Percentiles rank a stretch among this genome's conserved stretches.
phyloP scores from a whole-genome alignment of 2,888 invertebrate species.

The Nymphalis c-album region DNA sequence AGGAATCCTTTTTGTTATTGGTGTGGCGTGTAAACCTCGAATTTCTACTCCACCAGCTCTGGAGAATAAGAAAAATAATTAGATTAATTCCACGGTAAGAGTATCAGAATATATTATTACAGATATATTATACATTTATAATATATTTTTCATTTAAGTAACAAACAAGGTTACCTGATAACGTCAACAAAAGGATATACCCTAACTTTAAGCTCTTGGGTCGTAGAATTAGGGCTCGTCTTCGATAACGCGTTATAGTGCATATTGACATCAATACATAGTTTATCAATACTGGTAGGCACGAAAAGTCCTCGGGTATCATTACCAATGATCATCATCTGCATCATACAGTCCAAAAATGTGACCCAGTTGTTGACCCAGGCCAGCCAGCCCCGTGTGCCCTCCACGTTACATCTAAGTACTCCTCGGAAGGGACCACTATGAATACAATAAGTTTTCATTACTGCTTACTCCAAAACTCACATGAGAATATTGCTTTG shows the following conservation, averaged over 20 bases:
- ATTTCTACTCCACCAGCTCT: too few relatives aligned
- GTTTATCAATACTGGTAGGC: slow-evolving; percentile 87
- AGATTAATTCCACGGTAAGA: not conserved
- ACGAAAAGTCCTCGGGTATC: slow-evolving; percentile 86
- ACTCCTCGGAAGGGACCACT: slow-evolving; percentile 83
- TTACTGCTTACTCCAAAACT: not conserved
- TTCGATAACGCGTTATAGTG: slow-evolving; percentile 78
- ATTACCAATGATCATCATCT: slow-evolving; percentile 87
- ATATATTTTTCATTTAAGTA: too few relatives aligned
- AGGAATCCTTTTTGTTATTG: slow-evolving; percentile 85
- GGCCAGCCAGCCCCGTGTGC: slow-evolving; percentile 74
- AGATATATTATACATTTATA: too few relatives aligned
- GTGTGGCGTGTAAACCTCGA: slow-evolving; percentile 86
- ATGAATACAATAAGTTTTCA: slow-evolving; percentile 28
- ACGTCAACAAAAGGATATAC: slow-evolving; percentile 76
- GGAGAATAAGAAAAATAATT: too few relatives aligned
- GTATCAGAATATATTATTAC: not conserved
- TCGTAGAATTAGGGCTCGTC: slow-evolving; percentile 69
- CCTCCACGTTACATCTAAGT: slow-evolving; percentile 74
- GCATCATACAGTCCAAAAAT: slow-evolving; percentile 94
- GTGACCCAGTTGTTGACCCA: slow-evolving; percentile 94
- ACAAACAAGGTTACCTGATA: slow-evolving; percentile 64
- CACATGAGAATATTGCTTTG: not conserved
- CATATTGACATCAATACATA: slow-evolving; percentile 85
- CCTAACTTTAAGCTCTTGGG: slow-evolving; percentile 70